Conservation (phyloP, 2,888 invertebrate genomes). For the Cheilosia pagana region DNA sequence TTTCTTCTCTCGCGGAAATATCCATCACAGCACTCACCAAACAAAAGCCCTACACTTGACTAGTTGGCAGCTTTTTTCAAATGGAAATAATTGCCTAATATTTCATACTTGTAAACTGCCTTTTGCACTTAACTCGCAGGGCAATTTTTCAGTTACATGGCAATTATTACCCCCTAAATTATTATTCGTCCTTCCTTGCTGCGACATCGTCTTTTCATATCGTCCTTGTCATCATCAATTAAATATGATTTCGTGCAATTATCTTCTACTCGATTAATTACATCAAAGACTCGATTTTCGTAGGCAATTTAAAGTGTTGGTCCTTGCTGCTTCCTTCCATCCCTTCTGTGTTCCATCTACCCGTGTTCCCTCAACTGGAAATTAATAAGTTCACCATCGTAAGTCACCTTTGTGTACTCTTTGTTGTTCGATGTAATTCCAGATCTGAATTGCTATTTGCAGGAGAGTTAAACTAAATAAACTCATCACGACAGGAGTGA, state of each 20-base stretch:
- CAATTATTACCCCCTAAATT: conserved; percentile 42
- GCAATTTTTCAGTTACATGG: conserved; percentile 52
- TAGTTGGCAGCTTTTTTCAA: conserved; percentile 11
- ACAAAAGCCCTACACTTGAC: not conserved
- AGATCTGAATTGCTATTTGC: conserved; percentile 56
- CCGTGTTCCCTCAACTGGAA: conserved; percentile 56
- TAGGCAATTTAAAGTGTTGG: conserved; percentile 44
- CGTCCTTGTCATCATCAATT: conserved; percentile 67
- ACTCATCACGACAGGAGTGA: conserved; percentile 44
- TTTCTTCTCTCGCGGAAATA: not conserved
- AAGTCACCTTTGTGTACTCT: conserved; percentile 32
- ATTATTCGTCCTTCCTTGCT: conserved; percentile 16
- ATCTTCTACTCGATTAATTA: conserved; percentile 76
- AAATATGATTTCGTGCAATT: conserved; percentile 70
- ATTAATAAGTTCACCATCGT: conserved; percentile 53
- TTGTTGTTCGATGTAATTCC: conserved; percentile 46
- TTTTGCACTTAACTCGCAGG: conserved; percentile 33
- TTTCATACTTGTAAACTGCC: conserved; percentile 33
- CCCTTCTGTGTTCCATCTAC: not conserved
- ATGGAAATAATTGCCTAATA: conserved; percentile 33
- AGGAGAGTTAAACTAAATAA: conserved; percentile 59
- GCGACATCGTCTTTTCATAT: conserved; percentile 44
- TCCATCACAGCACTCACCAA: not conserved
- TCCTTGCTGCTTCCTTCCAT: not conserved
- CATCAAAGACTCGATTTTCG: conserved; percentile 61